Percentiles rank a stretch among this genome's conserved stretches.
Evolutionary conservation across 2,797 vertebrate genomes (phyloP).

Genomic region (Dermochelys coriacea): DNA sequence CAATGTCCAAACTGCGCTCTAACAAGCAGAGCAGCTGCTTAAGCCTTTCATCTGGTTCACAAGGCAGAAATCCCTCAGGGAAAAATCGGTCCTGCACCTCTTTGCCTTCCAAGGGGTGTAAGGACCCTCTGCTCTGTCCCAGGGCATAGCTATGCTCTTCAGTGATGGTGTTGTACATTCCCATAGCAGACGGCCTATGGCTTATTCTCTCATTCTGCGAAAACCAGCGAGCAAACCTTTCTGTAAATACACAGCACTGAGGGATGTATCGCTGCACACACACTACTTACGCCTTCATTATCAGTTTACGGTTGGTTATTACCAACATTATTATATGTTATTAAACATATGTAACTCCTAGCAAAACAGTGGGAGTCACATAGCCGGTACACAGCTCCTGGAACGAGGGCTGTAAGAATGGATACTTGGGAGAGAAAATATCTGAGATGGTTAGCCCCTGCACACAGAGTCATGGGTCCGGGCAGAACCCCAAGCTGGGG

Average conservation of each 20-base stretch:
- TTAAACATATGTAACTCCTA: background rate
- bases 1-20: background rate
- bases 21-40: background rate
- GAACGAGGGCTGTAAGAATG: background rate
- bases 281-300: background rate
- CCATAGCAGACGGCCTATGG: background rate
- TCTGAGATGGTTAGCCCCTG: background rate
- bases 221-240: background rate
- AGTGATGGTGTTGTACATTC: background rate
- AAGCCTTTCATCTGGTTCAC: background rate
- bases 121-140: background rate
- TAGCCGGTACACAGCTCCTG: background rate
- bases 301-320: background rate
- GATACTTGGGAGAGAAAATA: background rate
- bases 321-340: too few relatives aligned
- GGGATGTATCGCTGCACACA: background rate
- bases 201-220: background rate
- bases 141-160: background rate
- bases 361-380: background rate
- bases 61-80: background rate
- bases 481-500: too few relatives aligned
- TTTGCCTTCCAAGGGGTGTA: background rate
- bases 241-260: background rate
- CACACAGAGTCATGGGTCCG: background rate
- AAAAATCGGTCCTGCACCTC: background rate